Conservation (phyloP, 2,888 invertebrate species). For the Acleris cristana region DNA sequence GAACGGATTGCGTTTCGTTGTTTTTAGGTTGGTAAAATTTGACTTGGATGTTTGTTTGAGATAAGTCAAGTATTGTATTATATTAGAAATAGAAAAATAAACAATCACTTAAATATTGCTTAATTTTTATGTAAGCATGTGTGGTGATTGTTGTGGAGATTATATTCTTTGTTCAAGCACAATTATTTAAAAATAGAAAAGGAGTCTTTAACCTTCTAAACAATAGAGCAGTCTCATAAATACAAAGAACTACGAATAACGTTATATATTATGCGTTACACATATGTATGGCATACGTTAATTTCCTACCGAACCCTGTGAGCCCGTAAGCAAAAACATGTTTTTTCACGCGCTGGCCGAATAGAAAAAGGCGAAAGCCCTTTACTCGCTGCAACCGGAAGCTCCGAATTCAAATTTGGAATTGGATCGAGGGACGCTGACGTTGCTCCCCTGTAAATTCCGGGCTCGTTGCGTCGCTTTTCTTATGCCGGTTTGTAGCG, state of each 20-base stretch:
- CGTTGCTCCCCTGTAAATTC: conserved; percentile 13
- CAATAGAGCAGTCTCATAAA: too few species aligned
- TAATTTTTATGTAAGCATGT: too few species aligned
- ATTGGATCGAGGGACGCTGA: conserved; percentile 24
- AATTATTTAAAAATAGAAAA: too few species aligned
- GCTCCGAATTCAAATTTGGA: conserved; percentile 29
- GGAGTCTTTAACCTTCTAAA: too few species aligned
- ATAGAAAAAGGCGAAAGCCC: conserved; percentile 1
- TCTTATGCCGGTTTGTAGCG: background rate
- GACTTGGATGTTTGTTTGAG: background rate
- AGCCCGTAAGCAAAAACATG: background rate
- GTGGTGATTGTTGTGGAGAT: too few species aligned
- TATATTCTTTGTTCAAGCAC: too few species aligned
- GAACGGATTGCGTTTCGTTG: conserved; percentile 24
- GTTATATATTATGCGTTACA: too few species aligned
- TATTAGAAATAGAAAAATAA: too few species aligned
- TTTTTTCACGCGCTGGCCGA: conserved; percentile 8
- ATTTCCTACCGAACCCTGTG: background rate
- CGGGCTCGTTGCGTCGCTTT: conserved; percentile 10
- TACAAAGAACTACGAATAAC: background rate
- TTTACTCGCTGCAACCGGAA: conserved; percentile 26
- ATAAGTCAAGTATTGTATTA: background rate
- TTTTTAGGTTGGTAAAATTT: background rate
- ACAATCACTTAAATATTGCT: too few species aligned
- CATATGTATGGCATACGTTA: background rate